Base-by-base conservation (phyloP, 2,113 vertebrate species). In the Ammodytes dubius region DNA sequence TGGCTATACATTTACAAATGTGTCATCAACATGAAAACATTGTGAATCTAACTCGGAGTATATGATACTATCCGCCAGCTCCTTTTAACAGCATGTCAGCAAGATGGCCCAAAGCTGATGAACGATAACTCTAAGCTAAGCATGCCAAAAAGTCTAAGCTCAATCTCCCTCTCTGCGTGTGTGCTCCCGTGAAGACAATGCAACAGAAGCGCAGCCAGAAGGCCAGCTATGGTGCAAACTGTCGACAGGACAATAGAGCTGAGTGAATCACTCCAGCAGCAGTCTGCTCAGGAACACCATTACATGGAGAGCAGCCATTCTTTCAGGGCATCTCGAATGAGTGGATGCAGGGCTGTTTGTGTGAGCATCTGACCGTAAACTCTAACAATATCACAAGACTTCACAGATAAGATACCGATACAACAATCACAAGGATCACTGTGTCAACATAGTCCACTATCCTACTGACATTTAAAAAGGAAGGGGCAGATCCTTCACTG, bases 241-340 rank as follows among this genome's bases (percentile, higher is more conserved):
- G 80, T 81, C 86, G 89, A 19, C 68, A 70, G 54, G 75, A 89
- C 85, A 90, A 91, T 78, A 64, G 70, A 60, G 79, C 57, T 13
- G 64, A 83, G 78, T 64, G 74, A 66, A 72, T 85, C 74, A 69
- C 76, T 78, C 43, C 56, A 74, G 75, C 69, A 64, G 81, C 69
- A 64, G 81, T 67, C 73, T 71, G 74, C 63, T 77, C n/a, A 46
- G 78, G 50, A 83, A 80, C 68, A 50, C 72, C 66, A 83, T 75
- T 70, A 79, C 47, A 72, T 12, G 4, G 9, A 70, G 59, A 68
- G 66, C 76, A 35, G 58, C 1, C 70, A 56, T 54, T 79, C 65
- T 70, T 58, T 76, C 75, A 50, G 74, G 39, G 79, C 71, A 87
- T 70, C 74, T 77, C 17, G 56, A 70, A 59, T 43, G 75, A 81